Conservation (phyloP, 2,797 vertebrate species). For the Xenopus petersii region DNA sequence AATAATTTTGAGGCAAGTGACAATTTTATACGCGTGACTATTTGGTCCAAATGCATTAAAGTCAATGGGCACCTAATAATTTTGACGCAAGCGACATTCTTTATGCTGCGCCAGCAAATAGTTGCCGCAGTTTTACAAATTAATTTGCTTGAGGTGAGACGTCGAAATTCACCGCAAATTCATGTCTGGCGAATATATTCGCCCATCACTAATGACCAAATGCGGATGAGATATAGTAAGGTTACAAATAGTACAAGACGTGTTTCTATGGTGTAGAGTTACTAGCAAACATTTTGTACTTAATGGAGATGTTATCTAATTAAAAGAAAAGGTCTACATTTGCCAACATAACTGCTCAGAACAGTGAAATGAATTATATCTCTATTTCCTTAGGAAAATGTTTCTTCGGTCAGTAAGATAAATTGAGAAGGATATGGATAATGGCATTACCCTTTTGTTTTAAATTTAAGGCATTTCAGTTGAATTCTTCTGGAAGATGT, state of each 20-base stretch:
- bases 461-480: neutral
- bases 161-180: too few relatives aligned
- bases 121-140: too few relatives aligned
- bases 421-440: constrained; percentile 14
- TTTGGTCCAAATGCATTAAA: too few relatives aligned
- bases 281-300: neutral
- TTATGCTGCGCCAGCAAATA: too few relatives aligned
- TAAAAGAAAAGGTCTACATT: constrained; percentile 4
- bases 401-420: constrained; percentile 5
- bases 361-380: constrained; percentile 5
- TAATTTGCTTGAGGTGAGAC: too few relatives aligned
- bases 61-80: too few relatives aligned
- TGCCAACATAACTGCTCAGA: neutral
- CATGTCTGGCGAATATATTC: too few relatives aligned
- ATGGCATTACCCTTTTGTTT: constrained; percentile 1
- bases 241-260: neutral
- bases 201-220: too few relatives aligned
- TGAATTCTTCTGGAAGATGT: constrained; percentile 25
- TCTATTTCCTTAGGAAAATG: constrained; percentile 12
- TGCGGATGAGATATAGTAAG: constrained; percentile 13
- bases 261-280: constrained; percentile 3
- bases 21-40: too few relatives aligned
- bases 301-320: constrained; percentile 14
- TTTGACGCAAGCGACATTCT: too few relatives aligned
- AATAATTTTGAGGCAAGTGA: too few relatives aligned